Evolutionary conservation across 1,140 invertebrate genomes (phyloP), one percentile per base, ranked within the genome.

Genomic region (Microplitis demolitor): DNA sequence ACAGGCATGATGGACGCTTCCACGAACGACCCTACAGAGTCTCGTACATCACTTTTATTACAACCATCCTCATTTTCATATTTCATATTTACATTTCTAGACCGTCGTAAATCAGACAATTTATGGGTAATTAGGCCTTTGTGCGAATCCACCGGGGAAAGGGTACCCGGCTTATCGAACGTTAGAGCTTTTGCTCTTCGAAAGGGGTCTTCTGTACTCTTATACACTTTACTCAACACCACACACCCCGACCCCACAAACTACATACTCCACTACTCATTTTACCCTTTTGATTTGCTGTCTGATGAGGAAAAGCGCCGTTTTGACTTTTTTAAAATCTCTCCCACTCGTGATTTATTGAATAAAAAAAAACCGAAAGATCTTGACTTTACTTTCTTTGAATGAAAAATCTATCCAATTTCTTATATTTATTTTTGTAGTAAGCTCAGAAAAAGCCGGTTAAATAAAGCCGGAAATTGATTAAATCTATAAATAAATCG

Each of bases 41-140:
- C 89, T 89, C 88, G 89, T 92, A 91, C 90, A 91, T 92, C 91
- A 92, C 90, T 91, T 92, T 92, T 92, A 92, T 92, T 91, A 91
- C 90, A 89, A 89, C 90, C 90, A 89, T 92, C 90, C 91, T 92
- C 91, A 92, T 92, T 92, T 92, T 92, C 91, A 92, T 92, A 92
- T 92, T 91, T 92, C 91, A 91, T 92, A 92, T 91, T 91, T 91
- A 91, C 91, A 91, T 90, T 89, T 90, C 84, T 85, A 82, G 84
- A 84, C 82, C 85, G 82, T 85, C 87, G 87, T 90, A 90, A 90
- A 90, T 90, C 89, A 90, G 83, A 82, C 84, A 89, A 88, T 90
- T 90, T 89, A 90, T 90, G 89, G 89, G 88, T 90, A 90, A 90
- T 90, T 90, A 90, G 89, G 87, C 88, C 86, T 88, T 89, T 89